Evolutionary conservation across 2,888 invertebrate species (phyloP), one percentile per base, ranked within the genome.

Genomic region (Lasioglossum lativentre): DNA sequence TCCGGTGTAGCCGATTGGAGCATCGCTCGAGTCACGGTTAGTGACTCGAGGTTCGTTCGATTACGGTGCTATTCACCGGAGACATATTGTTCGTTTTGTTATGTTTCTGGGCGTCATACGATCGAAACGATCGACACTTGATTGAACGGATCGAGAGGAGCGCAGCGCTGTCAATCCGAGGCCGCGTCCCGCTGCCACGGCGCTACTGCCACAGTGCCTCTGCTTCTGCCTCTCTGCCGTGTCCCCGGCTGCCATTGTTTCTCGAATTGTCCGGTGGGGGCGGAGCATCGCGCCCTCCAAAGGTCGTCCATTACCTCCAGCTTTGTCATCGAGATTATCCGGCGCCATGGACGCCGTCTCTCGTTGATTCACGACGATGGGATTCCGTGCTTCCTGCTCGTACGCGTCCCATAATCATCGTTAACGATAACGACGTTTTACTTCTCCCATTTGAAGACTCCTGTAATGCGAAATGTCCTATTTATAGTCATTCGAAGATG

Each of bases 251-350:
- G 93, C 93, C 93, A 94, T 94, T 94, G 93, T 94, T 93, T 93
- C 93, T 93, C 90, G 91, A 93, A 91, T 93, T 90, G 92, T 92
- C 90, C 91, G 90, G 88, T 80, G 92, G 93, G 91, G 94, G 95
- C 94, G 94, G 94, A 91, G 94, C 94, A 91, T 93, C 92, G 93
- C 93, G 93, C 95, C 94, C 94, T 94, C 93, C 91, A 92, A 94
- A 94, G 93, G 93, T 94, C 93, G 93, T 91, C 90, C 93, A 91
- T 92, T 90, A 89, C 88, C 79, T 90, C 89, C 81, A 89, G 75
- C 90, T 84, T 88, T 86, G 87, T 78, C 82, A 85, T 78, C 83
- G 80, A 86, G 86, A 85, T 88, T 88, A 88, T 83, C 89, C 68
- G 86, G 86, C 85, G 88, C 86, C 81, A 78, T 85, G 76, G 76